phyloP scores from a whole-genome alignment of 1,140 invertebrate genomes.

The Tetramorium alpestre region DNA sequence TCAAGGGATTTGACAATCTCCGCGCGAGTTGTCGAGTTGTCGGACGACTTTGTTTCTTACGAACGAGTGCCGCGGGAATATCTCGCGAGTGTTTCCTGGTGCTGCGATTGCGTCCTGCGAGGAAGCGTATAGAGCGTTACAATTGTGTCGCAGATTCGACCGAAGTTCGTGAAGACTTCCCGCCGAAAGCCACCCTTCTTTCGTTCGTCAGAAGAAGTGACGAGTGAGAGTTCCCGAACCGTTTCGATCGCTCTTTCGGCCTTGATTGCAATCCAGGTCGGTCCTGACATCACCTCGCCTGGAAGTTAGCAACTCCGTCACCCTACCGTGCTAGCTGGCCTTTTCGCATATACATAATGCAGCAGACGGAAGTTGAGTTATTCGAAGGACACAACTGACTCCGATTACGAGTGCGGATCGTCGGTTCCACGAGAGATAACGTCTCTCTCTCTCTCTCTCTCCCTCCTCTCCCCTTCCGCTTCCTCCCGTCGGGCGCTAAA shows the following conservation, averaged over 20 bases:
- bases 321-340: not conserved
- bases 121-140: no score
- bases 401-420: constrained; percentile 44
- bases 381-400: constrained; percentile 54
- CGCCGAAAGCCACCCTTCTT: not conserved
- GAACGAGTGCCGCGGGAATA: not conserved
- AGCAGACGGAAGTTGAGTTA: constrained; percentile 28
- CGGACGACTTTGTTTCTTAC: not conserved
- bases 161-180: not conserved
- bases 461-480: not conserved
- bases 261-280: constrained; percentile 2
- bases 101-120: no score
- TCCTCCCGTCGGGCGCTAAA: not conserved
- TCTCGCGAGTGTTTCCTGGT: not conserved
- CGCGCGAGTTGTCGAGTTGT: not conserved
- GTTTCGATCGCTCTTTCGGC: not conserved
- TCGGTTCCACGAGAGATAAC: not conserved
- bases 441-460: not conserved
- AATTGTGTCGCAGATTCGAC: not conserved
- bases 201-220: not conserved
- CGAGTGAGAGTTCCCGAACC: not conserved
- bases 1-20: not conserved
- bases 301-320: constrained; percentile 13
- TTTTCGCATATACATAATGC: not conserved
- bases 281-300: not conserved